A percentile compares a stretch with the other conserved stretches of the same genome.
These are phyloP conservation scores for Crambe crambe DNA, from an alignment of 37 sponge, comb jelly and placozoan genomes.

Conservation along the genomic window DNA sequence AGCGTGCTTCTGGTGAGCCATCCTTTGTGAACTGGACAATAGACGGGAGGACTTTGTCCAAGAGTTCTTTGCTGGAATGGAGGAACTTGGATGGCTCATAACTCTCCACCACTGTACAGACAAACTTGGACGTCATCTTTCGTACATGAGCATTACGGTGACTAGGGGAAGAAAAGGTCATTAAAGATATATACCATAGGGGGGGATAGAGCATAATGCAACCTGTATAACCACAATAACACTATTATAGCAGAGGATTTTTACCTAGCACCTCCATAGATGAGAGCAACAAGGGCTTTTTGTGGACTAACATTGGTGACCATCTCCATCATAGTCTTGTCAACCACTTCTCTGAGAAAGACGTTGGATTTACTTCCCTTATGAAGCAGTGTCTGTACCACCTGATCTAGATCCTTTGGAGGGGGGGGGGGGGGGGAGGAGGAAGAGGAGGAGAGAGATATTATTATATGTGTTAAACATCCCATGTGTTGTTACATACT, in stretches of 20 bases:
- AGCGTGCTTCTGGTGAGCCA: slow-evolving; percentile 68
- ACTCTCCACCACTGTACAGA: slow-evolving; percentile 51
- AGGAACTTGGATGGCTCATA: slow-evolving; percentile 59
- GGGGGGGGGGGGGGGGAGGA: no score
- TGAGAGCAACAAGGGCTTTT: slow-evolving; percentile 57
- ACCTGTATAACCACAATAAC: no score
- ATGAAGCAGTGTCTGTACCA: slow-evolving; percentile 66
- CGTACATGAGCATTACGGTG: slow-evolving; percentile 75
- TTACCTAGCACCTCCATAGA: slow-evolving; percentile 60
- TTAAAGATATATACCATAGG: not conserved
- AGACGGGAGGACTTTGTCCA: slow-evolving; percentile 64
- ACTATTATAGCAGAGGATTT: not conserved
- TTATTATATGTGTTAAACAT: not conserved
- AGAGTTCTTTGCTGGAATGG: slow-evolving; percentile 48
- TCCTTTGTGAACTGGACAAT: slow-evolving; percentile 59
- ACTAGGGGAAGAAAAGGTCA: slow-evolving; percentile 17
- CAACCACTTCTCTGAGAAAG: slow-evolving; percentile 84
- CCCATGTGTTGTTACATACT: slow-evolving; percentile 13
- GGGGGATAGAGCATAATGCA: no score
- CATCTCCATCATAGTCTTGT: slow-evolving; percentile 77
- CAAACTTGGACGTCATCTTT: slow-evolving; percentile 55
- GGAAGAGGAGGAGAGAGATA: not conserved
- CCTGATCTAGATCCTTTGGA: slow-evolving; percentile 58
- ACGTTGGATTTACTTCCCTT: slow-evolving; percentile 74
- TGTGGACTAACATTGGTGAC: slow-evolving; percentile 36